Conservation (phyloP, 2,797 vertebrate genomes). For the Amazona ochrocephala region DNA sequence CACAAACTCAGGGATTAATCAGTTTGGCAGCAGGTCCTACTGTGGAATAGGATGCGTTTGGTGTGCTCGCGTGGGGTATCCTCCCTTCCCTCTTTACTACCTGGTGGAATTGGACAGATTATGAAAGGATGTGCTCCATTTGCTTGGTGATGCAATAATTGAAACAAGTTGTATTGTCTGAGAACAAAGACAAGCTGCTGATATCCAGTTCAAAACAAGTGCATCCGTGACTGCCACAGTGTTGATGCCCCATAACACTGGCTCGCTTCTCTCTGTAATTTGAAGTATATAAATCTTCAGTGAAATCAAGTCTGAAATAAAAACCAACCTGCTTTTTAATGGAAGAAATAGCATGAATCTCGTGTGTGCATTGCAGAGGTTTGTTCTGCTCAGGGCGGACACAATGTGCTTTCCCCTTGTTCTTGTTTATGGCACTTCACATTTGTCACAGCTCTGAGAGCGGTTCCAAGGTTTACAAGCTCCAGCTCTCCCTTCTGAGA, state of each 20-base stretch:
- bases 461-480: neutral
- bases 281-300: neutral
- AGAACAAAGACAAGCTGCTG: neutral
- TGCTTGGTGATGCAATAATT: neutral
- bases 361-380: neutral
- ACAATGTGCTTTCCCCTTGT: neutral
- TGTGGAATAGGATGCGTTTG: neutral
- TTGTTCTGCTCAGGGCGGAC: neutral
- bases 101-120: neutral
- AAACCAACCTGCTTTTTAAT: neutral
- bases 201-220: neutral
- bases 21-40: neutral
- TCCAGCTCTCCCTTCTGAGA: neutral
- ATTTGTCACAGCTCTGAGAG: neutral
- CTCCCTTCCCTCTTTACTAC: neutral
- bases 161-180: neutral
- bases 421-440: neutral
- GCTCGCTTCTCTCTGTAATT: neutral
- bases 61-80: neutral
- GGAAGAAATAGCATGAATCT: neutral
- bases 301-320: neutral
- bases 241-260: neutral
- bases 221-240: neutral
- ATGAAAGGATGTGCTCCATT: neutral
- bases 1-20: neutral